These are phyloP conservation scores for Macrocentrus cingulum DNA, from an alignment of 1,140 invertebrate species.

Conservation along the genomic window DNA sequence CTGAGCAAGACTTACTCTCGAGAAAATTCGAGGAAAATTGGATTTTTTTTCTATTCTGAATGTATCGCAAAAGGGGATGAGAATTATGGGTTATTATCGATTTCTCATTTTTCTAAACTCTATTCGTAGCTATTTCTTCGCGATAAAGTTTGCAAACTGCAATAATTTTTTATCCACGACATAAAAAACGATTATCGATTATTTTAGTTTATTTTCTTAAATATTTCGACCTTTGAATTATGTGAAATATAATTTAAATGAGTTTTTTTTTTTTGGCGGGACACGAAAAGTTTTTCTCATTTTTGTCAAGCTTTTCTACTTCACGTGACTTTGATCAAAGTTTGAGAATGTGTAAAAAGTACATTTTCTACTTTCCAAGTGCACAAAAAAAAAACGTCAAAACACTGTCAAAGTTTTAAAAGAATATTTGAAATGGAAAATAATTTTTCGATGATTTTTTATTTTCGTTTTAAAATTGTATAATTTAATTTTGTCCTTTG, in stretches of 20 bases:
- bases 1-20: too few relatives aligned
- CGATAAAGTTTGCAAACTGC: background rate
- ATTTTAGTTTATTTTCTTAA: too few relatives aligned
- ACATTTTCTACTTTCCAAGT: too few relatives aligned
- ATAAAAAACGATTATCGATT: too few relatives aligned
- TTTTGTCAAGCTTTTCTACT: background rate
- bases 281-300: background rate
- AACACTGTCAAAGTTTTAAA: background rate
- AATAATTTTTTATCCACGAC: background rate
- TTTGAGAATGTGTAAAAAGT: background rate
- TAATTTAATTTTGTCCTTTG: too few relatives aligned
- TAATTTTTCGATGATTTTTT: too few relatives aligned
- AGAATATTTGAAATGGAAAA: too few relatives aligned
- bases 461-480: too few relatives aligned
- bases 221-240: too few relatives aligned
- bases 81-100: background rate
- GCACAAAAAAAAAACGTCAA: background rate
- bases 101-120: background rate
- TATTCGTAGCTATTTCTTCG: background rate
- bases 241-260: background rate
- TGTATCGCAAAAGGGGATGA: background rate
- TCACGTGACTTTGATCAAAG: background rate
- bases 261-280: background rate
- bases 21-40: conserved; percentile 1
- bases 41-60: background rate